A percentile compares a stretch with the other conserved stretches of the same genome.
Conservation (phyloP, 92 coral and sea anemone genomes). For the Epizoanthus ramosus region DNA sequence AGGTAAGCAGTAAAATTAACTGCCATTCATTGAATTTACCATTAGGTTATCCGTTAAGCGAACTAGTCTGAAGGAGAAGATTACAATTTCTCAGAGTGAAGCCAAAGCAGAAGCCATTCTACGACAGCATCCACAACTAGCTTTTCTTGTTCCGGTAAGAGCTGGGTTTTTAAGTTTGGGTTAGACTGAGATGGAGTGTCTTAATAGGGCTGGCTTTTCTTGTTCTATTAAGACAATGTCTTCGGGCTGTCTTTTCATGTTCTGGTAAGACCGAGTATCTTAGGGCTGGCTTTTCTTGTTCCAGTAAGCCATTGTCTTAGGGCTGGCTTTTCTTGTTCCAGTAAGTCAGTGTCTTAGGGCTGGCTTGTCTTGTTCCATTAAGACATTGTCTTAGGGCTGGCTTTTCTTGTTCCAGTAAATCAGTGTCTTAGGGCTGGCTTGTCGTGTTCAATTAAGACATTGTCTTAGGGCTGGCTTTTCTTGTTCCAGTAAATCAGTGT, state of each 20-base stretch:
- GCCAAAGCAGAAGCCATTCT: constrained; percentile 97
- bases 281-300: constrained; percentile 79
- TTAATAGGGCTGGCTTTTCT: constrained; percentile 86
- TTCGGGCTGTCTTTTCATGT: constrained; percentile 82
- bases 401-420: too few relatives aligned
- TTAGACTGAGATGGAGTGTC: too few relatives aligned
- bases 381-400: too few relatives aligned
- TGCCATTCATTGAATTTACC: not conserved
- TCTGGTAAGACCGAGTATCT: constrained; percentile 77
- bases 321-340: constrained; percentile 75
- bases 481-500: too few relatives aligned
- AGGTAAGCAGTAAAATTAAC: too few relatives aligned
- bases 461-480: too few relatives aligned
- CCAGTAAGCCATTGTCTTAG: constrained; percentile 50
- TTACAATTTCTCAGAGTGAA: constrained; percentile 87
- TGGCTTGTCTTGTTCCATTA: not conserved
- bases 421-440: not conserved
- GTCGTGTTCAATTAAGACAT: too few relatives aligned
- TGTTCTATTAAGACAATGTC: constrained; percentile 73
- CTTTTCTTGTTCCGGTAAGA: constrained; percentile 81
- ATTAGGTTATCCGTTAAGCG: constrained; percentile 90
- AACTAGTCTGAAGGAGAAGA: constrained; percentile 95
- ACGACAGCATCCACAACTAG: constrained; percentile 83
- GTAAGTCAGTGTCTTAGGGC: constrained; percentile 39
- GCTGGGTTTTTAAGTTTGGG: too few relatives aligned